Percentiles rank a stretch among this genome's conserved stretches.
Conservation (phyloP, 1,140 invertebrate species). For the Acromyrmex echinatior region DNA sequence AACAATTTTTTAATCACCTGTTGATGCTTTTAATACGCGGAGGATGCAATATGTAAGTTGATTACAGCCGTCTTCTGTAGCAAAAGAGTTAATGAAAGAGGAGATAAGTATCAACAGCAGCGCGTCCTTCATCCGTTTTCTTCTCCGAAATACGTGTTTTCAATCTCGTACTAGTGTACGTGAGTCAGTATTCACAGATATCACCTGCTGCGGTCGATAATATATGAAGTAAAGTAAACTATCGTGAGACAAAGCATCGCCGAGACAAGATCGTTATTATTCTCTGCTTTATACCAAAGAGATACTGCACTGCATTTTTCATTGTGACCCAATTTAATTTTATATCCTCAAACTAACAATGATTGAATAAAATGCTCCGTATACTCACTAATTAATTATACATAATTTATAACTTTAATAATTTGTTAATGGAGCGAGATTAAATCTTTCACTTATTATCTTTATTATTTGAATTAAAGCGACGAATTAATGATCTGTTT, state of each 20-base stretch:
- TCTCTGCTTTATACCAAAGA: background rate
- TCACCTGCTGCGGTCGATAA: slow-evolving; percentile 79
- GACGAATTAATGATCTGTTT: background rate
- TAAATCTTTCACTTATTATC: background rate
- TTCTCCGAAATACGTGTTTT: slow-evolving; percentile 79
- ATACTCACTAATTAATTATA: background rate
- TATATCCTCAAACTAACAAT: background rate
- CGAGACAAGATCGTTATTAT: slow-evolving; percentile 26
- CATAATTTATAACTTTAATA: background rate
- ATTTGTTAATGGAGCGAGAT: background rate
- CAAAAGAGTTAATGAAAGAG: slow-evolving; percentile 61
- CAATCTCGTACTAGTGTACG: slow-evolving; percentile 62
- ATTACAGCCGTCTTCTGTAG: slow-evolving; percentile 53
- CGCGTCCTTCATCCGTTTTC: slow-evolving; percentile 79
- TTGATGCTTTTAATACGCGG: slow-evolving; percentile 9
- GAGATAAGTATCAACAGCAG: slow-evolving; percentile 68
- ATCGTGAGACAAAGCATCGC: slow-evolving; percentile 72
- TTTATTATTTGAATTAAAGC: background rate
- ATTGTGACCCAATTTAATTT: background rate
- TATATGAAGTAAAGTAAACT: slow-evolving; percentile 71
- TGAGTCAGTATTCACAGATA: slow-evolving; percentile 80
- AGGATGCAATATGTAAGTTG: slow-evolving; percentile 42
- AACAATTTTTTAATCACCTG: slow-evolving; percentile 30
- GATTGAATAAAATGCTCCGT: background rate
- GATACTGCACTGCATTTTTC: background rate